Percentiles rank a stretch among this genome's conserved stretches.
phyloP scores from a whole-genome alignment of 2,888 invertebrate genomes.

The Pimpla rufipes region DNA sequence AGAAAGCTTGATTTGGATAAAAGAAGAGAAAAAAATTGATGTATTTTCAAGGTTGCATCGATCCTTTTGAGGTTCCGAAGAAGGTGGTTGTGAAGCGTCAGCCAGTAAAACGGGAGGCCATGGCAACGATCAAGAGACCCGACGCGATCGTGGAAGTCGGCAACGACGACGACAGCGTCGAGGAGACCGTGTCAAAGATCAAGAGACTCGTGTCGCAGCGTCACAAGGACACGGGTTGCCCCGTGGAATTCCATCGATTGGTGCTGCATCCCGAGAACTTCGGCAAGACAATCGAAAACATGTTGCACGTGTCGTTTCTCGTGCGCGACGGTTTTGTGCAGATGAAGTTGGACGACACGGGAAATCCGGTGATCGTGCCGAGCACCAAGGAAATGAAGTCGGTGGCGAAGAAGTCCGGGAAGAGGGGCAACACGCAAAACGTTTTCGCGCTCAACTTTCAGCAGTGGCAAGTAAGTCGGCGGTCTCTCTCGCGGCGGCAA shows the following conservation, averaged over 20 bases:
- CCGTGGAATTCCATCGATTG: slow-evolving; percentile 88
- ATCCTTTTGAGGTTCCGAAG: slow-evolving; percentile 70
- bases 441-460: slow-evolving; percentile 87
- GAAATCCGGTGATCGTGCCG: slow-evolving; percentile 77
- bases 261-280: slow-evolving; percentile 88
- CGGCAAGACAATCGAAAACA: slow-evolving; percentile 88
- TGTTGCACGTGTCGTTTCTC: slow-evolving; percentile 89
- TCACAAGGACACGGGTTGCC: slow-evolving; percentile 84
- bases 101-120: slow-evolving; percentile 74
- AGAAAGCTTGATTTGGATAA: background rate
- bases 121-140: slow-evolving; percentile 85
- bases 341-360: slow-evolving; percentile 80
- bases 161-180: slow-evolving; percentile 87
- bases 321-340: slow-evolving; percentile 87
- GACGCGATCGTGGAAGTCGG: slow-evolving; percentile 86
- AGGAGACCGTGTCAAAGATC: slow-evolving; percentile 87
- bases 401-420: slow-evolving; percentile 72
- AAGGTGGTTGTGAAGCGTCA: slow-evolving; percentile 69
- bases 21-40: background rate
- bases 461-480: slow-evolving; percentile 88
- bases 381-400: slow-evolving; percentile 78
- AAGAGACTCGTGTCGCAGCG: slow-evolving; percentile 85
- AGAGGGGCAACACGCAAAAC: slow-evolving; percentile 86
- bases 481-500: slow-evolving; percentile 64
- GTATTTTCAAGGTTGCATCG: slow-evolving; percentile 70